phyloP scores from a whole-genome alignment of 2,113 vertebrate genomes.

The Scalopus aquaticus region DNA sequence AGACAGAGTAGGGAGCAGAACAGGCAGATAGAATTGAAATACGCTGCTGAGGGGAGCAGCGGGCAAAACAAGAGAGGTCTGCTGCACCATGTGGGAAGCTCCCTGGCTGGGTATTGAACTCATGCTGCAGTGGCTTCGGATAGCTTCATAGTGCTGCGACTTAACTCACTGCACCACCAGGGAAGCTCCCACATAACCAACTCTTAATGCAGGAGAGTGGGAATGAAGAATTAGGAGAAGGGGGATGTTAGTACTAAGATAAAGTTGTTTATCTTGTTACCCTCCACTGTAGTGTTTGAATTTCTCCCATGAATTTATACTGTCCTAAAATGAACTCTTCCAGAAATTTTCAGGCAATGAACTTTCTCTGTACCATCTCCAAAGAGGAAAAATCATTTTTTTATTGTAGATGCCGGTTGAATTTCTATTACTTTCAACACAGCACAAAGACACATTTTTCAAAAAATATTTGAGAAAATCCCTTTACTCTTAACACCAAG shows the following conservation, averaged over 20 bases:
- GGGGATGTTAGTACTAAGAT: neutral
- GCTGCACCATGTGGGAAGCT: no score
- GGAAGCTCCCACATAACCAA: no score
- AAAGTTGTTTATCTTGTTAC: neutral
- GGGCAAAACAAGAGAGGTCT: no score
- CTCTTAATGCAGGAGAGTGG: neutral
- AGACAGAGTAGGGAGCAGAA: no score
- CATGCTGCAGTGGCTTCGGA: no score
- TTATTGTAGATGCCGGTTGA: neutral
- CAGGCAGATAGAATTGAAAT: no score
- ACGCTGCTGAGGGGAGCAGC: no score
- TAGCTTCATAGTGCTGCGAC: no score
- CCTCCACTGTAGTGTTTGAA: neutral
- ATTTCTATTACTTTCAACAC: slow-evolving; percentile 6
- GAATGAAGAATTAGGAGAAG: neutral
- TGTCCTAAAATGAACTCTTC: neutral
- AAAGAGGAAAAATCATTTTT: neutral
- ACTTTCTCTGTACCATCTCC: neutral
- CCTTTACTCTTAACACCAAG: neutral
- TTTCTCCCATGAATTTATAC: neutral
- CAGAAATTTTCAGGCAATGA: neutral
- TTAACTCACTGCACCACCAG: no score
- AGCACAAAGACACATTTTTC: neutral
- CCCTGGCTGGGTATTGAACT: no score
- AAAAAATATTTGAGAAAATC: neutral